These are phyloP conservation scores for Nymphalis c-album DNA, from an alignment of 2,888 invertebrate genomes.

Conservation along the genomic window DNA sequence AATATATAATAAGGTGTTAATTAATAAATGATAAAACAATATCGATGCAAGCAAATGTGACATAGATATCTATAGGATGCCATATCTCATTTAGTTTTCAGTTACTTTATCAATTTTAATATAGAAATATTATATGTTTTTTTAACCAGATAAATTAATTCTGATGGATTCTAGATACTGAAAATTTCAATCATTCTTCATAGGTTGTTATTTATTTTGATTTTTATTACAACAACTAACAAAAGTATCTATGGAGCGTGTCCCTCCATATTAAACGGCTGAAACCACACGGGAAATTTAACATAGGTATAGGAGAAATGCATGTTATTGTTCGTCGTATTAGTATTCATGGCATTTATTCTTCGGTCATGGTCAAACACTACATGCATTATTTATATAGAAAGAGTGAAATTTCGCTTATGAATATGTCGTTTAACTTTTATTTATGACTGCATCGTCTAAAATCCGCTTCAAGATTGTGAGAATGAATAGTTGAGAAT, in stretches of 20 bases:
- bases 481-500: conserved; percentile 17
- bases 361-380: conserved; percentile 62
- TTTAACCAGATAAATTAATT: no score
- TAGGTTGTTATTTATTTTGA: neutral
- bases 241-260: conserved; percentile 20
- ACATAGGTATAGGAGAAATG: conserved; percentile 54
- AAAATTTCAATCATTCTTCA: no score
- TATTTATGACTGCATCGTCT: conserved; percentile 36
- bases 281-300: conserved; percentile 49
- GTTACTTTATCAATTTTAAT: no score
- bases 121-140: no score
- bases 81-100: no score
- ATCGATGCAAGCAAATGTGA: no score
- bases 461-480: conserved; percentile 44
- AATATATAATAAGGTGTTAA: no score
- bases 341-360: conserved; percentile 55
- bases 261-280: conserved; percentile 27
- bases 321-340: conserved; percentile 51
- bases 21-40: no score
- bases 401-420: conserved; percentile 71
- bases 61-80: no score
- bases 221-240: conserved; percentile 1
- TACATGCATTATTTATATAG: conserved; percentile 71
- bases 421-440: conserved; percentile 40
- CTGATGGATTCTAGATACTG: no score